These are phyloP conservation scores for Ariopsis seemanni DNA, from an alignment of 2,113 vertebrate species.

Conservation along the genomic window DNA sequence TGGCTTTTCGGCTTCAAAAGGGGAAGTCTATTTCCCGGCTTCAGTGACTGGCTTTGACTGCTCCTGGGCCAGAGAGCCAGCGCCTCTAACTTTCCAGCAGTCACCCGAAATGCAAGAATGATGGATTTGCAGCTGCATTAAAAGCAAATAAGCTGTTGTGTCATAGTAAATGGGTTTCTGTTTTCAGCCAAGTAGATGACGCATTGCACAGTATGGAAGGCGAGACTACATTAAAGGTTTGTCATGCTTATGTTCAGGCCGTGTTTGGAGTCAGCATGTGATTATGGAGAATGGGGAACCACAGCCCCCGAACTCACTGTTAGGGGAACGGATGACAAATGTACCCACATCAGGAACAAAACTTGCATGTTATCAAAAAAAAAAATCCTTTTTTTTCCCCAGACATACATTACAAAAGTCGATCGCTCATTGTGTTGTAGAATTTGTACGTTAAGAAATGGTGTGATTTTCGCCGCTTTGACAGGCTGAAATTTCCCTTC, in stretches of 20 bases:
- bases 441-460: constrained; percentile 46
- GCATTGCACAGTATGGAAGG: constrained; percentile 60
- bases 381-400: neutral
- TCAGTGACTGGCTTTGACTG: constrained; percentile 58
- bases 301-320: constrained; percentile 25
- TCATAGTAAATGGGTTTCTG: constrained; percentile 77
- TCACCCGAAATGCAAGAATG: constrained; percentile 75
- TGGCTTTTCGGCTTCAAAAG: constrained; percentile 45
- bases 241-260: constrained; percentile 54
- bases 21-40: constrained; percentile 54
- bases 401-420: constrained; percentile 47
- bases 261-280: constrained; percentile 34
- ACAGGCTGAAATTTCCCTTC: constrained; percentile 61
- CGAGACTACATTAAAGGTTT: constrained; percentile 57
- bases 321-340: constrained; percentile 52
- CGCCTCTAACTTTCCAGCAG: constrained; percentile 70
- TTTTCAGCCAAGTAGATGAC: constrained; percentile 53
- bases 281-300: constrained; percentile 40
- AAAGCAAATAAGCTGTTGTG: constrained; percentile 79
- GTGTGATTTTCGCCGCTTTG: constrained; percentile 54
- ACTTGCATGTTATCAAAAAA: constrained; percentile 50
- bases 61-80: constrained; percentile 60
- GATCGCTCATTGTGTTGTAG: constrained; percentile 37
- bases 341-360: constrained; percentile 45
- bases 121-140: constrained; percentile 74